Base-by-base conservation (phyloP, 2,797 vertebrate species). In the Etheostoma nigrum region DNA sequence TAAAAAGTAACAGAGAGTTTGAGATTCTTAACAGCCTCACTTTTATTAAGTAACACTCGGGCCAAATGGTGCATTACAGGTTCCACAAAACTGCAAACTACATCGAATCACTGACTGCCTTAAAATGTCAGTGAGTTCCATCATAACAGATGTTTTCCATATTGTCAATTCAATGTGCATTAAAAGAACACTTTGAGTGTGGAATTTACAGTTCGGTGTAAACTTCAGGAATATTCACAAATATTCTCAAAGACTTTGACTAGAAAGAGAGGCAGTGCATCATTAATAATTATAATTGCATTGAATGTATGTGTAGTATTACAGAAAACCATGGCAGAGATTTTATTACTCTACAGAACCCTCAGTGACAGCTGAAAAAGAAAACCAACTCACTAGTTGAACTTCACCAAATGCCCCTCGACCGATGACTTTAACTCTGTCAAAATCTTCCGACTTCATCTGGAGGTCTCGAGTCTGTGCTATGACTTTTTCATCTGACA, bases 331-430 rank as follows among this genome's bases (percentile, higher is more conserved):
- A 4, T 40, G 5, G 15, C 25, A 78, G 25, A 2, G 2, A 15
- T 60, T 2, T 12, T 7, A 55, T n/a, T 11, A 8, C 36, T 36
- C n/a, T 12, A 40, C 27, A 55, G 45, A 44, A 48, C 15, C 2
- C 8, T 6, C 14, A 70, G 19, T 6, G 44, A 42, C 33, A 61
- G 8, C 21, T 63, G 8, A 18, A 47, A 48, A 12, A 4, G 0
- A 14, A n/a, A 65, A 53, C 4, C n/a, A 49, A 30, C 87, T 97
- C 95, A 99, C 98, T 96, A 99, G 92, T 21, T 99, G 98, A 48
- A 99, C 98, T 94, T 99, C 98, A 47, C 98, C 98, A 89, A 99
- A 99, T 27, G 98, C 98, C 44, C 98, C 98, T 95, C 98, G 96
- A 82, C 98, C 98, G n/a, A 99, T 99, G 82, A 99, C 97, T 94